Evolutionary conservation across 2,797 vertebrate genomes (phyloP).

Genomic region (Yasuhikotakia modesta): DNA sequence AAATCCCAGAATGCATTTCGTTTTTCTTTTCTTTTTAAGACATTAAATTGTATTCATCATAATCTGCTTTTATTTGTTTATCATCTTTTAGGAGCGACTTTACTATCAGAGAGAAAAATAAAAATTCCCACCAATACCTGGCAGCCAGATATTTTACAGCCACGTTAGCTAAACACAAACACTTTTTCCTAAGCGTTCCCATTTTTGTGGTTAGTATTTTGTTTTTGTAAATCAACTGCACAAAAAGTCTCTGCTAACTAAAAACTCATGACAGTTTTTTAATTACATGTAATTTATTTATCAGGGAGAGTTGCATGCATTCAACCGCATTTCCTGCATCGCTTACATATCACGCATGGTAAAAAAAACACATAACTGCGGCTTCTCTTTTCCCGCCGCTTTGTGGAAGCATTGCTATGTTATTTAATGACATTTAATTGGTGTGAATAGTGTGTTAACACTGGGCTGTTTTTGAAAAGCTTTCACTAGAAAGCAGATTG

Average conservation of each 20-base stretch:
- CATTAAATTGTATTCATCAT: constrained; percentile 2
- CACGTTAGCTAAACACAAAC: neutral
- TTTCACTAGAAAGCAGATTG: constrained; percentile 49
- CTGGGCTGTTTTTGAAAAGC: constrained; percentile 71
- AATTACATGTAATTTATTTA: constrained; percentile 63
- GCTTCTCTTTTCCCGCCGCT: constrained; percentile 69
- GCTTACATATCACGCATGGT: constrained; percentile 59
- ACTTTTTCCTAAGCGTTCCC: neutral
- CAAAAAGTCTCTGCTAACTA: neutral
- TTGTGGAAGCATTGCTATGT: constrained; percentile 72
- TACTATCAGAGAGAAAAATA: neutral
- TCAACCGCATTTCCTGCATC: constrained; percentile 72
- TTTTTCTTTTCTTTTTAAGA: neutral
- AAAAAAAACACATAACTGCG: constrained; percentile 65
- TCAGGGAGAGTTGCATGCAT: neutral
- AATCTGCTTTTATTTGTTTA: constrained; percentile 2
- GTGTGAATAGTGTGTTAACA: constrained; percentile 70
- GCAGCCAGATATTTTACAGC: constrained; percentile 11
- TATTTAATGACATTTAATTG: constrained; percentile 80
- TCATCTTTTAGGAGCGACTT: neutral
- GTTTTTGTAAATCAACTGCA: neutral
- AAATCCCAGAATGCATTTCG: neutral
- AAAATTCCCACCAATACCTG: constrained; percentile 39
- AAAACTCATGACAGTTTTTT: constrained; percentile 19
- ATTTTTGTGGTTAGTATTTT: neutral